Evolutionary conservation across 2,888 invertebrate species (phyloP), one percentile per base, ranked within the genome.

Genomic region (Plusia festucae): DNA sequence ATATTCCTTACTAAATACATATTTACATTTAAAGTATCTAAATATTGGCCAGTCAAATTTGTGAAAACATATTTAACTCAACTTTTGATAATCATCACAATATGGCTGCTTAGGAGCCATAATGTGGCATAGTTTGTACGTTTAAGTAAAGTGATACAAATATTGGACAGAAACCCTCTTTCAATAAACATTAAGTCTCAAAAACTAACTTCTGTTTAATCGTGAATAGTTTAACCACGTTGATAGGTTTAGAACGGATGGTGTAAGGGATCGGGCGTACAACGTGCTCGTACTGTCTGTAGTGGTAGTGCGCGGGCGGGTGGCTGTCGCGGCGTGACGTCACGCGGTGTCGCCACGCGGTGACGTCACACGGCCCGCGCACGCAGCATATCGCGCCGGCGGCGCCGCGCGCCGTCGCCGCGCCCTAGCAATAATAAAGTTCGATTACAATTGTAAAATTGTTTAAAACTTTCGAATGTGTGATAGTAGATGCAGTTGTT

Each of bases 401-500:
- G n/a, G n/a, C n/a, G n/a, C n/a, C n/a, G n/a, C n/a, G 81, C 74
- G 87, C 85, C 88, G 87, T 87, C 90, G 93, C 92, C 91, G 88
- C 90, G 93, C 92, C 91, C 88, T 94, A 95, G 95, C 95, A 95
- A 95, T 95, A 95, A 95, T 92, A 79, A 91, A 89, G 89, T 93
- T 93, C 91, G 91, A 93, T 90, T 93, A 91, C 92, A 87, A 94
- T 92, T 93, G 90, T 93, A 93, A 93, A 93, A 94, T 94, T 94
- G 95, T 95, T 94, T 94, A 93, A 92, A 94, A 94, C 91, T 93
- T 95, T 95, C 94, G 93, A 95, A 95, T 94, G 95, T 95, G 95
- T 95, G 95, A 95, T 95, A 95, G 95, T 95, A 95, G 95, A 92
- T 92, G 95, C 94, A 94, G 95, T 95, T 95, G 95, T 95, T 95